Evolutionary conservation across 2,113 vertebrate genomes (phyloP).

Genomic region (Platichthys stellatus): DNA sequence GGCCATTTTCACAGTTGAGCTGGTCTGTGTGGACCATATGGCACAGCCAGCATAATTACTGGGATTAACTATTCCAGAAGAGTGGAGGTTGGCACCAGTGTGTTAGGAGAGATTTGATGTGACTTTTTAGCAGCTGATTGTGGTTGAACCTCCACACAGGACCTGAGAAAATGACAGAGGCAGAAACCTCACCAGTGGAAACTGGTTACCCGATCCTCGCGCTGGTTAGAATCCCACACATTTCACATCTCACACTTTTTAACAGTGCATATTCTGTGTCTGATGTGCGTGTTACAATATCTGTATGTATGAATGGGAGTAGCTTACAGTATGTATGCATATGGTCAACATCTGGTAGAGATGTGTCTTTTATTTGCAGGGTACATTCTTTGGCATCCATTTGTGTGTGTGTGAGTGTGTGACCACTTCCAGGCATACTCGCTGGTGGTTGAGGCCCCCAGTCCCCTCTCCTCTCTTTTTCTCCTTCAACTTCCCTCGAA

Average conservation of each 20-base stretch:
- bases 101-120: conserved; percentile 39
- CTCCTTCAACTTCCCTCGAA: conserved; percentile 6
- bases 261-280: neutral
- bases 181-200: conserved; percentile 37
- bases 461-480: conserved; percentile 22
- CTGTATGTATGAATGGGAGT: conserved; percentile 5
- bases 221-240: conserved; percentile 24
- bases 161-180: conserved; percentile 14
- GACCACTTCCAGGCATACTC: conserved; percentile 72
- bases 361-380: conserved; percentile 38
- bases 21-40: conserved; percentile 28
- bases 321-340: conserved; percentile 32
- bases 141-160: neutral
- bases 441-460: conserved; percentile 49
- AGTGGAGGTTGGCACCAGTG: conserved; percentile 11
- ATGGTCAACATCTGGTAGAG: conserved; percentile 60
- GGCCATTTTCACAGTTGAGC: conserved; percentile 25
- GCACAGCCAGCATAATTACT: conserved; percentile 26
- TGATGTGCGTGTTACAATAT: neutral
- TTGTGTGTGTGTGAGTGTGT: conserved; percentile 22
- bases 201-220: conserved; percentile 8
- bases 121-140: conserved; percentile 34
- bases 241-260: conserved; percentile 12
- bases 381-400: conserved; percentile 49
- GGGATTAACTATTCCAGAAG: conserved; percentile 50